A percentile compares a stretch with the other conserved stretches of the same genome.
Evolutionary conservation across 2,888 invertebrate genomes (phyloP).

Genomic region (Temnothorax unifasciatus): DNA sequence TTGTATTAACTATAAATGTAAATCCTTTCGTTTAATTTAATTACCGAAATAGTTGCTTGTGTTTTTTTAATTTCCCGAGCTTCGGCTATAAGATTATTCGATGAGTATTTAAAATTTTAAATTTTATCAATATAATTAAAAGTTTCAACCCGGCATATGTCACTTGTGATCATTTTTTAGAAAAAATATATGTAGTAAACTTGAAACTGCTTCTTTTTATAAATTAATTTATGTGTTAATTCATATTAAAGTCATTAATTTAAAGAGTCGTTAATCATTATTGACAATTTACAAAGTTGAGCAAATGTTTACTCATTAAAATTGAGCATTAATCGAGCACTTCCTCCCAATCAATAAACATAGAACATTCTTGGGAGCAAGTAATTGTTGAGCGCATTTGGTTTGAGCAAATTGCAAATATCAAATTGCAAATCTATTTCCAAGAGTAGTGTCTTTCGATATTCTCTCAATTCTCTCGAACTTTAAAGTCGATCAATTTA

Average conservation of each 20-base stretch:
- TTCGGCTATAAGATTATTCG: not conserved
- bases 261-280: not conserved
- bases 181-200: not conserved
- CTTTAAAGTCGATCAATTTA: not conserved
- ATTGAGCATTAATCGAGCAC: conserved; percentile 42
- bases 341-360: conserved; percentile 18
- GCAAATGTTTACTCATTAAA: conserved; percentile 28
- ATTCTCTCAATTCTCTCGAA: not conserved
- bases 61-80: not conserved
- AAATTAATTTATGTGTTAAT: not conserved
- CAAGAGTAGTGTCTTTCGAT: not conserved
- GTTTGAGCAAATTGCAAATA: conserved; percentile 46
- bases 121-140: not conserved
- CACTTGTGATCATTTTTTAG: not conserved
- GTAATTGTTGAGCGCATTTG: conserved; percentile 35
- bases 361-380: conserved; percentile 23
- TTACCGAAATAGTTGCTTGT: not conserved
- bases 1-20: not conserved
- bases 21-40: not conserved
- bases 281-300: conserved; percentile 21
- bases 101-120: conserved; percentile 9
- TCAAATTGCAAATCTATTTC: not conserved
- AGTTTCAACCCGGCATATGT: not conserved
- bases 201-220: not conserved
- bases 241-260: not conserved